phyloP scores from a whole-genome alignment of 1,140 invertebrate genomes.

The Diorhabda carinulata region DNA sequence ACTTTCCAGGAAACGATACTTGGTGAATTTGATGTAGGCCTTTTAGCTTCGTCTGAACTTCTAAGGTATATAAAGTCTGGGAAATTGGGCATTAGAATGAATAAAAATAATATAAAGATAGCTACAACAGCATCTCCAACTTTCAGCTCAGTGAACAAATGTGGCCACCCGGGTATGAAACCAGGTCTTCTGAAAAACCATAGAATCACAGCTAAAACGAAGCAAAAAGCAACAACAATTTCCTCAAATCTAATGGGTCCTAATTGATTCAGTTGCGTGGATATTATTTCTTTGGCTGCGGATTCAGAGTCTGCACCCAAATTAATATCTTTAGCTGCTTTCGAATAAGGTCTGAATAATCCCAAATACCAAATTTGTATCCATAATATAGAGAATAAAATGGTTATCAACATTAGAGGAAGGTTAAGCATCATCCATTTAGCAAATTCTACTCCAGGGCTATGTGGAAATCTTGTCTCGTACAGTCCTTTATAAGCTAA shows the following conservation, averaged over 20 bases:
- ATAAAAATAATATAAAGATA: conserved; percentile 70
- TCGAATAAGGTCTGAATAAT: conserved; percentile 53
- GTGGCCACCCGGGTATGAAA: conserved; percentile 75
- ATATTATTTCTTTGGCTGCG: conserved; percentile 63
- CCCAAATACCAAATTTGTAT: conserved; percentile 73
- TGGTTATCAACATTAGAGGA: conserved; percentile 68
- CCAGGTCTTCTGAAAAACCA: conserved; percentile 87
- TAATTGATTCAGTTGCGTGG: conserved; percentile 68
- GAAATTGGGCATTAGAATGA: conserved; percentile 77
- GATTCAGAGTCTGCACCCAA: conserved; percentile 51
- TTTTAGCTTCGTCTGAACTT: conserved; percentile 53
- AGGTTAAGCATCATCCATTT: conserved; percentile 68
- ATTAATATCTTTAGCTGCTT: conserved; percentile 38
- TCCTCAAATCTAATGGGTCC: conserved; percentile 81
- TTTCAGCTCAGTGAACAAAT: conserved; percentile 53
- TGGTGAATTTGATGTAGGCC: conserved; percentile 58
- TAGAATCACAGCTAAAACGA: conserved; percentile 72
- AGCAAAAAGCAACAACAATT: conserved; percentile 67
- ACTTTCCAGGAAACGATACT: conserved; percentile 73
- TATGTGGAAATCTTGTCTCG: conserved; percentile 37
- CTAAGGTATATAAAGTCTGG: conserved; percentile 69
- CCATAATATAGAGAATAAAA: conserved; percentile 66
- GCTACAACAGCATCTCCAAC: conserved; percentile 73
- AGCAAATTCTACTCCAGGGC: conserved; percentile 67
- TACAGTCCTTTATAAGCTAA: conserved; percentile 66